Evolutionary conservation across 2,888 invertebrate genomes (phyloP).

Genomic region (Cephus pulcher): DNA sequence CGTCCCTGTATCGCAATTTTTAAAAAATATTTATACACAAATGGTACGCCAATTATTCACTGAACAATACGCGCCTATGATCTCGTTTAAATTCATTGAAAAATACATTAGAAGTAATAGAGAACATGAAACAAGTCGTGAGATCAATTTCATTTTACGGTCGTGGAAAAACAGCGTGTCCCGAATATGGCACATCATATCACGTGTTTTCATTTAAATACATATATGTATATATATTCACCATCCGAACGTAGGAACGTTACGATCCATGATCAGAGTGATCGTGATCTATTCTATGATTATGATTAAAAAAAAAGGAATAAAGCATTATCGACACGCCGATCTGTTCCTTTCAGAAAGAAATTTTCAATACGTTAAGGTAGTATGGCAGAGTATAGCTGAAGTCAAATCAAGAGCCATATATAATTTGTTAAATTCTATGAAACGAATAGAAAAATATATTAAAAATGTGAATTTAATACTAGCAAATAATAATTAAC

Average conservation of each 20-base stretch:
- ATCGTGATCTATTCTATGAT: neutral
- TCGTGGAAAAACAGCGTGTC: constrained; percentile 10
- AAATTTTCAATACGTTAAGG: neutral
- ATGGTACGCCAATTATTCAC: constrained; percentile 10
- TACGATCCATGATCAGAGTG: neutral
- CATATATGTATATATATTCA: neutral
- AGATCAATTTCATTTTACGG: neutral
- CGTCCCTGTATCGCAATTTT: constrained; percentile 29
- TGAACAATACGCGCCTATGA: constrained; percentile 10
- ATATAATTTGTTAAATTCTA: no score
- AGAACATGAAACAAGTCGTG: neutral
- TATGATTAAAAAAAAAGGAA: neutral
- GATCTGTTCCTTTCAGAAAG: neutral
- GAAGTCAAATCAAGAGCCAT: no score
- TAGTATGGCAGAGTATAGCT: no score
- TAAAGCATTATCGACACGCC: neutral
- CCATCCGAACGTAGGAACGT: neutral
- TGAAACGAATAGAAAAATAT: no score
- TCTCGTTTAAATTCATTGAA: neutral
- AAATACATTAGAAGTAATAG: neutral
- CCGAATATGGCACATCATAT: constrained; percentile 28
- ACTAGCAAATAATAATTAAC: no score
- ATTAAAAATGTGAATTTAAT: no score
- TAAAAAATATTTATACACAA: constrained; percentile 18
- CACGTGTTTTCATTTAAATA: constrained; percentile 9